Conservation (phyloP, 2,797 vertebrate genomes). For the Sternotherus odoratus region DNA sequence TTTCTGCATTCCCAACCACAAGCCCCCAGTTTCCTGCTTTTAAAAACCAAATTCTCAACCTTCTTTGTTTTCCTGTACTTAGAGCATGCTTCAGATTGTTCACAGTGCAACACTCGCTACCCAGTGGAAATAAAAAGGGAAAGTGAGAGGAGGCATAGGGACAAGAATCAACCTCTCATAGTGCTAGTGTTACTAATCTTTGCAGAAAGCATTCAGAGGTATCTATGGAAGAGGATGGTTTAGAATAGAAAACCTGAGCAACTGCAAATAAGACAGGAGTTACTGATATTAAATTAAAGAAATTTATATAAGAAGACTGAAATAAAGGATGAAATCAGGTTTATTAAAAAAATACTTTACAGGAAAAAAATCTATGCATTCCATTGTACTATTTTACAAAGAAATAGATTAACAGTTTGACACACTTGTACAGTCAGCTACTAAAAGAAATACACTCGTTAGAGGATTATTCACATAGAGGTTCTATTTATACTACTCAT, state of each 20-base stretch:
- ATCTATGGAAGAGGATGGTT: no score
- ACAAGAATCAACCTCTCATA: no score
- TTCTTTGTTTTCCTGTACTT: no score
- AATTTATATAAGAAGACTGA: background rate
- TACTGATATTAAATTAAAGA: constrained; percentile 17
- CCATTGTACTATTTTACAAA: constrained; percentile 85
- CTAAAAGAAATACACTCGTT: constrained; percentile 78
- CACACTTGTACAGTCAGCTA: constrained; percentile 80
- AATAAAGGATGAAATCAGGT: constrained; percentile 81
- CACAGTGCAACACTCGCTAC: no score
- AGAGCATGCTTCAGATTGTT: no score
- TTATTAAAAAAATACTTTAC: constrained; percentile 97
- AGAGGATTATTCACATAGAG: constrained; percentile 78
- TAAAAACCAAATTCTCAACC: background rate
- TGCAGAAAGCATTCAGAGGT: no score
- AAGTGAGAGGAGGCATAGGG: no score
- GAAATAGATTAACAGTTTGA: constrained; percentile 84
- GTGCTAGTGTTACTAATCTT: no score
- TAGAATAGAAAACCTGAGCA: no score
- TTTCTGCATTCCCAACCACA: no score
- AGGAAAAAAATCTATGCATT: constrained; percentile 89
- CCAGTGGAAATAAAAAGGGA: no score
- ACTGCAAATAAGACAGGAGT: no score
- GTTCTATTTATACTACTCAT: constrained; percentile 74
- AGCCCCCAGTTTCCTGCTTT: background rate